Percentiles rank a stretch among this genome's conserved stretches.
Evolutionary conservation across 1,140 invertebrate species (phyloP).

Genomic region (Papilio machaon): DNA sequence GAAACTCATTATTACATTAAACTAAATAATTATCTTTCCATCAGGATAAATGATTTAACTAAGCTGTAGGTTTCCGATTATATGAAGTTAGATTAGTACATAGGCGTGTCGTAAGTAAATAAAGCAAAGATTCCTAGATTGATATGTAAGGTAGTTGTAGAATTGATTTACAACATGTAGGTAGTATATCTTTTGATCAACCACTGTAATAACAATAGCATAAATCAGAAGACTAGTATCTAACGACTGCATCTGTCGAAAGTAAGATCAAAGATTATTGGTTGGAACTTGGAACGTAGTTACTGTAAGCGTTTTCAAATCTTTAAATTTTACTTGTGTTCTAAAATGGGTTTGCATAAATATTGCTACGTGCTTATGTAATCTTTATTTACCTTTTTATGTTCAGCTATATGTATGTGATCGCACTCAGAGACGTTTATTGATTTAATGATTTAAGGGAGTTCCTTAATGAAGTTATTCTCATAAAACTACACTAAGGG

Average conservation of each 20-base stretch:
- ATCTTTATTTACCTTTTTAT: too few relatives aligned
- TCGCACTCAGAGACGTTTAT: too few relatives aligned
- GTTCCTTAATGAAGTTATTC: too few relatives aligned
- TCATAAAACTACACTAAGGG: too few relatives aligned
- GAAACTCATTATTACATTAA: too few relatives aligned
- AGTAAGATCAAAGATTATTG: conserved; percentile 4
- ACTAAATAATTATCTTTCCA: too few relatives aligned
- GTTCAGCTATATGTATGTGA: too few relatives aligned
- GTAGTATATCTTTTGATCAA: conserved; percentile 37
- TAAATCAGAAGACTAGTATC: conserved; percentile 43
- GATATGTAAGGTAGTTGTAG: conserved; percentile 1
- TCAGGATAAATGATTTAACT: too few relatives aligned
- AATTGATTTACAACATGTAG: conserved; percentile 15
- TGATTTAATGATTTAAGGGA: too few relatives aligned
- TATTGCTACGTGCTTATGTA: too few relatives aligned
- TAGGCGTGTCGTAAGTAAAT: background rate
- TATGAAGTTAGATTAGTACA: background rate
- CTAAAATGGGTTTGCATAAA: too few relatives aligned
- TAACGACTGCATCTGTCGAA: conserved; percentile 40
- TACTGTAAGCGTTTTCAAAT: background rate
- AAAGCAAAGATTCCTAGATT: background rate
- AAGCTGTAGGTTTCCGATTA: too few relatives aligned
- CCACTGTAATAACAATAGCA: conserved; percentile 42
- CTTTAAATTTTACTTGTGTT: background rate
- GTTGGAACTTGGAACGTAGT: background rate